Percentiles rank a stretch among this genome's conserved stretches.
Conservation (phyloP, 2,797 vertebrate genomes). For the Microctenopoma stevenorrisi region DNA sequence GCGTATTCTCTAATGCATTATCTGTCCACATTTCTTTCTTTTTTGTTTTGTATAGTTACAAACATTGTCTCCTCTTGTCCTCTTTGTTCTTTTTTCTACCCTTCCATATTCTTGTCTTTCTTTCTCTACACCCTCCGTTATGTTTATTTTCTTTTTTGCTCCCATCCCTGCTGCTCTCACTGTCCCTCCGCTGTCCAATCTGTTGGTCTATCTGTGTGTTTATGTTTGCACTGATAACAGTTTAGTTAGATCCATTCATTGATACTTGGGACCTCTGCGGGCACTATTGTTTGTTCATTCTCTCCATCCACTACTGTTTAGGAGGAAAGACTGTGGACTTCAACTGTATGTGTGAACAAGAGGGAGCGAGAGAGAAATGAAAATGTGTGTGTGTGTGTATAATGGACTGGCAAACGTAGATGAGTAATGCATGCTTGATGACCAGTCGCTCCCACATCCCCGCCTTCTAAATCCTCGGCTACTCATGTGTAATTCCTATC, state of each 20-base stretch:
- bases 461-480: slow-evolving; percentile 39
- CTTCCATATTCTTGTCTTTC: slow-evolving; percentile 2
- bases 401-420: slow-evolving; percentile 32
- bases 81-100: not conserved
- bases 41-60: not conserved
- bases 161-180: slow-evolving; percentile 1
- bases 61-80: not conserved
- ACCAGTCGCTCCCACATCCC: slow-evolving; percentile 31
- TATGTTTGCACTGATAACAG: slow-evolving; percentile 74
- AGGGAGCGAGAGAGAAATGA: slow-evolving; percentile 23
- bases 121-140: slow-evolving; percentile 4
- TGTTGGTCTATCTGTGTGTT: slow-evolving; percentile 57
- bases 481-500: slow-evolving; percentile 34
- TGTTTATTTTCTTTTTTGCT: slow-evolving; percentile 23
- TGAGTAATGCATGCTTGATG: slow-evolving; percentile 50
- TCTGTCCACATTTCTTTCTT: not conserved
- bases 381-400: slow-evolving; percentile 14
- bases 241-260: slow-evolving; percentile 69
- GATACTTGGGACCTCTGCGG: slow-evolving; percentile 64
- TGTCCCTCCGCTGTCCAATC: slow-evolving; percentile 40
- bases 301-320: slow-evolving; percentile 46
- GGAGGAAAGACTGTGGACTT: slow-evolving; percentile 17
- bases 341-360: slow-evolving; percentile 42
- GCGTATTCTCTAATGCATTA: slow-evolving; percentile 3
- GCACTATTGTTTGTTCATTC: slow-evolving; percentile 63